A percentile compares a stretch with the other conserved stretches of the same genome.
phyloP scores from a whole-genome alignment of 23 tunicate species.

The Clavelina lepadiformis region DNA sequence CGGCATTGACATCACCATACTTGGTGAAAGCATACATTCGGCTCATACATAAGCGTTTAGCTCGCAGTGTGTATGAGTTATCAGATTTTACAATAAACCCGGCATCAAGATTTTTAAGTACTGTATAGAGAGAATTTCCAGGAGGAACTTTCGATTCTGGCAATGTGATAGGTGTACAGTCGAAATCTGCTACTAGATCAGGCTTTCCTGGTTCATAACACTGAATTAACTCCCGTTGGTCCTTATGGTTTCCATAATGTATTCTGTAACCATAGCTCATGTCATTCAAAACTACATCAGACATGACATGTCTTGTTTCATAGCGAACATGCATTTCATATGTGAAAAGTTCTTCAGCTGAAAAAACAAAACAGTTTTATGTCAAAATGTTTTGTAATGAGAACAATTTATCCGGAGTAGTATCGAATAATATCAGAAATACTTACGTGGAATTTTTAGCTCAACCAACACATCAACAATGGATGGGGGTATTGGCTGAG shows the following conservation, averaged over 20 bases:
- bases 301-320: constrained; percentile 29
- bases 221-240: not conserved
- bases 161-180: constrained; percentile 30
- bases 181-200: constrained; percentile 14
- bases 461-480: constrained; percentile 44
- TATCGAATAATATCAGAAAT: not conserved
- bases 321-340: constrained; percentile 49
- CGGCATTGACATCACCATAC: constrained; percentile 35
- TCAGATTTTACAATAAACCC: constrained; percentile 48
- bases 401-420: no score
- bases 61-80: constrained; percentile 14
- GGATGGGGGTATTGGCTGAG: not conserved
- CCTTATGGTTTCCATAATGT: constrained; percentile 17
- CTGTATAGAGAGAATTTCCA: constrained; percentile 46
- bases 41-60: constrained; percentile 40
- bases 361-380: not conserved
- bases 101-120: constrained; percentile 27
- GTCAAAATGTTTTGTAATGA: no score
- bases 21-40: constrained; percentile 44
- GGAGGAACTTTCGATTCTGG: constrained; percentile 49
- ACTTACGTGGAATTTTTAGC: constrained; percentile 57
- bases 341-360: constrained; percentile 49
- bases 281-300: constrained; percentile 19
- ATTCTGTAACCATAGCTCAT: constrained; percentile 61
- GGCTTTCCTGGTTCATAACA: not conserved